phyloP scores from a whole-genome alignment of 2,797 vertebrate species.

The Aulostomus chinensis region DNA sequence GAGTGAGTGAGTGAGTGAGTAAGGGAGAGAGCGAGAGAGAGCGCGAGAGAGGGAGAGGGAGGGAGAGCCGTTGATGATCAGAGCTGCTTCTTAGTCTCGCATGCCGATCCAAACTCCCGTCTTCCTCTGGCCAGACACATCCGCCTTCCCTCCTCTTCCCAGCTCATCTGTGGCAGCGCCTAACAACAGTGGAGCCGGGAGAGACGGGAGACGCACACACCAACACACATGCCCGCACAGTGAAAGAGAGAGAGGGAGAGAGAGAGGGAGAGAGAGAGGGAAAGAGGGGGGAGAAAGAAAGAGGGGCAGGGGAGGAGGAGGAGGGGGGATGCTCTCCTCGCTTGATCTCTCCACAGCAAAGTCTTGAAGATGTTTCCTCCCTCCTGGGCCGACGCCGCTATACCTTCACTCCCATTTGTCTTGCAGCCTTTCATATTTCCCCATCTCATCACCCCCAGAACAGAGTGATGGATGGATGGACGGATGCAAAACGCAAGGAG shows the following conservation, averaged over 20 bases:
- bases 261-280: constrained; percentile 9
- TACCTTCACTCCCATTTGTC: too few species aligned
- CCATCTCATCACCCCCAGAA: too few species aligned
- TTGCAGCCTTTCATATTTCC: too few species aligned
- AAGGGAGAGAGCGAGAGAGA: constrained; percentile 7
- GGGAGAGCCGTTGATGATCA: constrained; percentile 69
- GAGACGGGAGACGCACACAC: constrained; percentile 64
- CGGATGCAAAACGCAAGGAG: too few species aligned
- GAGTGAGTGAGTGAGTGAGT: constrained; percentile 33
- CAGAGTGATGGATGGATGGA: constrained; percentile 48
- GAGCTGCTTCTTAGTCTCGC: constrained; percentile 63
- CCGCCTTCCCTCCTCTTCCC: constrained; percentile 73
- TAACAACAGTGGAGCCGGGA: constrained; percentile 80
- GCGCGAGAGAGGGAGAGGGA: constrained; percentile 30
- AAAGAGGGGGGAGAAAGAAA: background rate
- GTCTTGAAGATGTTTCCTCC: background rate
- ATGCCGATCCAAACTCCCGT: constrained; percentile 68
- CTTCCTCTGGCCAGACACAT: constrained; percentile 72
- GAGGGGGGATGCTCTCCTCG: constrained; percentile 18
- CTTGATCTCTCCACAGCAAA: too few species aligned
- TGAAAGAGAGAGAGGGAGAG: constrained; percentile 45
- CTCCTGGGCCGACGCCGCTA: constrained; percentile 10
- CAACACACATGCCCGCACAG: constrained; percentile 57
- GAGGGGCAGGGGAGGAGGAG: background rate
- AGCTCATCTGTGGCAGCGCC: constrained; percentile 82